Base-by-base conservation (phyloP, 2,797 vertebrate genomes). In the Phoeniculus purpureus region DNA sequence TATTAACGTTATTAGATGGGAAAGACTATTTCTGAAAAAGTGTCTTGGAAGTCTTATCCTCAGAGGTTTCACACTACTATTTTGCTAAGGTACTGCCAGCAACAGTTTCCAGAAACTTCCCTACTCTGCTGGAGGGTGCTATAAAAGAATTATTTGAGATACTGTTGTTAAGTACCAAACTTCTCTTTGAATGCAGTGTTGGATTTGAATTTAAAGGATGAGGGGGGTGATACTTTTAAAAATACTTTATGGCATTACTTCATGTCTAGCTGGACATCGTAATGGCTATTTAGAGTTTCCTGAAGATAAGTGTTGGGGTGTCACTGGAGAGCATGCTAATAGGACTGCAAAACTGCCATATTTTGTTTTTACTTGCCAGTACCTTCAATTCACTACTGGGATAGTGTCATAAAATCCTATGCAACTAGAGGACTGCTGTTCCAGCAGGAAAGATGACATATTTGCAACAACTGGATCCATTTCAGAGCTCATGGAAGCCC, bases 281-380 rank as follows among this genome's bases (percentile, higher is more conserved):
- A 51, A 7, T 14, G 3, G 15, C 4, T 80, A 29, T 48, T 61
- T n/a, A 59, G 25, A 51, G 19, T 37, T 62, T 73, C 14, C 32
- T 2, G 0, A 52, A 64, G 22, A 50, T 29, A 32, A 73, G 7
- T 21, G 4, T 15, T 76, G 47, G 27, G 25, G 27, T 72, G 7
- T 47, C 25, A 64, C 14, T 20, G n/a, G 16, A 40, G 13, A 40
- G 2, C 0, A 0, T 29, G 20, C 12, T 17, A 9, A 7, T 4
- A 55, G 16, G 16, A 62, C 34, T 59, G 11, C 15, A 70, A 4
- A 12, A 32, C 15, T 19, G 4, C 17, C 25, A 7, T 23, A 12
- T n/a, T 59, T 55, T 54, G 26, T 67, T 76, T 80, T 31, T 17
- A 40, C 9, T 67, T 87, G 34, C 26, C 23, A 15, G 19, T 55